Evolutionary conservation across 1,140 invertebrate species (phyloP).

Genomic region (Micrasema minimum): DNA sequence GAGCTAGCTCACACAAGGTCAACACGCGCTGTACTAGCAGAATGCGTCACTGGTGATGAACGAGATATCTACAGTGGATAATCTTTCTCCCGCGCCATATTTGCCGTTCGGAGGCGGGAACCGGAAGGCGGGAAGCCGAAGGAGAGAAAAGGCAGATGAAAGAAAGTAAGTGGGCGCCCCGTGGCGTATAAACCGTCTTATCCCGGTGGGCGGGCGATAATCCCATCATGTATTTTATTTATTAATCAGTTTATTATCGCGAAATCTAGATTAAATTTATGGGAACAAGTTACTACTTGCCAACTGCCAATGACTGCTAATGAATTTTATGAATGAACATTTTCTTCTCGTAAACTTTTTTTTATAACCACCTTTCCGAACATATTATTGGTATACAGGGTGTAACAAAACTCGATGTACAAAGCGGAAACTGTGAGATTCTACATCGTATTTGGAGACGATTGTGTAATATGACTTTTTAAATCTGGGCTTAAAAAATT

Average conservation of each 20-base stretch:
- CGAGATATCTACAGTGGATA: constrained; percentile 1
- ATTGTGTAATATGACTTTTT: no score
- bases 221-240: not conserved
- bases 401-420: no score
- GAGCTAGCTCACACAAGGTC: constrained; percentile 34
- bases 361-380: no score
- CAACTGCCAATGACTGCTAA: no score
- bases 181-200: not conserved
- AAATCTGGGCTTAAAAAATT: no score
- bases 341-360: no score
- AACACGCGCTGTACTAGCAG: constrained; percentile 6
- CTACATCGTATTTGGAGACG: no score
- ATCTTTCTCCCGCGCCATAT: constrained; percentile 23
- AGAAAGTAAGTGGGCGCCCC: constrained; percentile 6
- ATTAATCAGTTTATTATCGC: not conserved
- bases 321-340: no score
- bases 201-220: constrained; percentile 1
- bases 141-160: not conserved
- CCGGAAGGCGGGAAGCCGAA: not conserved
- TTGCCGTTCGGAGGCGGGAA: not conserved
- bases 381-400: no score
- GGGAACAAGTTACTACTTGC: no score
- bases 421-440: no score
- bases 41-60: constrained; percentile 19
- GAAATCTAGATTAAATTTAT: not conserved